Conservation (phyloP, 2,113 vertebrate species). For the Halcyon malimbica region DNA sequence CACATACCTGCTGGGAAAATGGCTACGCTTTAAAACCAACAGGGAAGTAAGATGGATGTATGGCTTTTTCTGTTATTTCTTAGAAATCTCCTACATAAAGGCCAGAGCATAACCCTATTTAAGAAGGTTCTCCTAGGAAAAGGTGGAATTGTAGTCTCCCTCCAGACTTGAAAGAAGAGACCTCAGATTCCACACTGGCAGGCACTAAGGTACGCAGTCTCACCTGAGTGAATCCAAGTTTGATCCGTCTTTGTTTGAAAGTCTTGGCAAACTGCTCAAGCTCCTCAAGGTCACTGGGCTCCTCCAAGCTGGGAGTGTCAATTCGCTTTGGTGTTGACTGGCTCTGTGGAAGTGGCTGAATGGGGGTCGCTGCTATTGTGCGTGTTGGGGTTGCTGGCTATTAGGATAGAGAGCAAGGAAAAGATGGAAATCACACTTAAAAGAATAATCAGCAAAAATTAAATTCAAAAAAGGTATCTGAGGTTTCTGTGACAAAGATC, state of each 20-base stretch:
- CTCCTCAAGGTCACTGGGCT: conserved; percentile 98
- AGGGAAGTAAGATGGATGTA: conserved; percentile 45
- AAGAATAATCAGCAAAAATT: background rate
- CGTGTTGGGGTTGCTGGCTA: conserved; percentile 98
- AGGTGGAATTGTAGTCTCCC: conserved; percentile 17
- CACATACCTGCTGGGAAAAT: conserved; percentile 60
- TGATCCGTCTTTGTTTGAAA: conserved; percentile 99
- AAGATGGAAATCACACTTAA: background rate
- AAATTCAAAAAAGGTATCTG: background rate
- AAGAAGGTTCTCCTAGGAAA: conserved; percentile 28
- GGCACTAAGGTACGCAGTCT: conserved; percentile 6
- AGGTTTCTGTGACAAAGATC: background rate
- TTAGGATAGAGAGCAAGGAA: background rate
- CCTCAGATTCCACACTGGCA: conserved; percentile 33
- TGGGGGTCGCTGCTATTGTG: conserved; percentile 93
- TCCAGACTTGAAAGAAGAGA: conserved; percentile 54
- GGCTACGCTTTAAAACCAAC: conserved; percentile 46
- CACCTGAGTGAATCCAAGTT: conserved; percentile 99
- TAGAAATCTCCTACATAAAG: conserved; percentile 43
- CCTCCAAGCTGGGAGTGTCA: conserved; percentile 95
- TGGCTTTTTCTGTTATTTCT: conserved; percentile 30
- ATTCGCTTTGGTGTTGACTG: conserved; percentile 97
- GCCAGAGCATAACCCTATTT: conserved; percentile 25
- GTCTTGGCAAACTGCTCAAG: conserved; percentile 99
- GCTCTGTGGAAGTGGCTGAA: conserved; percentile 93